Evolutionary conservation across 2,797 vertebrate species (phyloP), one percentile per base, ranked within the genome.

Genomic region (Acipenser transmontanus): DNA sequence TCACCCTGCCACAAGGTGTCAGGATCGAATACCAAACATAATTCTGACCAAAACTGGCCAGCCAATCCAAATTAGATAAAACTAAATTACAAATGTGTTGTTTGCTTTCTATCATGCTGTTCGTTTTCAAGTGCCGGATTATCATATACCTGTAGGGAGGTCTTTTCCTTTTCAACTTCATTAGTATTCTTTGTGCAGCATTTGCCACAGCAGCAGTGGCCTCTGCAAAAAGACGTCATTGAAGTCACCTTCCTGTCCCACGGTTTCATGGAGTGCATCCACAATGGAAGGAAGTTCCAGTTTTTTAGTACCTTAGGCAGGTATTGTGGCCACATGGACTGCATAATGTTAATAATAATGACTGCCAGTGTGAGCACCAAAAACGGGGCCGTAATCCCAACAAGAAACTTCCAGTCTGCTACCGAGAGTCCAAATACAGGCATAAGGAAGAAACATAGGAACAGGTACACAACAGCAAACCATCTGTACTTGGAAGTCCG

Each of bases 391-490:
- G 89, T 88, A 1, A 99, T 83, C 0, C 94, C 95, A 2, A 94
- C 85, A 66, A 99, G 85, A 66, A 90, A 88, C 1, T 84, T 68
- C 97, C 96, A 99, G 50, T 96, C 96, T 0, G 93, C 94, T 74
- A 98, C 52, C 0, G 96, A 98, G 59, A 98, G 87, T 59, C 90
- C 93, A 0, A 99, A 93, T 1, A 99, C 76, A 0, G 94, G 95
- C 7, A 95, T 0, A 34, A 93, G 7, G 66, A 97, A 73, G 85
- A 97, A 97, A 80, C 90, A 91, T 52, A 92, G 0, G 0, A 95
- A 2, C 54, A 97, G 87, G 80, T 97, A 97, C 74, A 95, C 5
- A 51, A 74, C 72, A 7, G 95, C 92, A 70, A 97, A 97, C 95
- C 95, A 97, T 75, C 94, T 90, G 80, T 95, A 95, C 72, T 92